A percentile compares a stretch with the other conserved stretches of the same genome.
These are phyloP conservation scores for Myotis davidii DNA, from an alignment of 2,113 vertebrate genomes.

Conservation along the genomic window DNA sequence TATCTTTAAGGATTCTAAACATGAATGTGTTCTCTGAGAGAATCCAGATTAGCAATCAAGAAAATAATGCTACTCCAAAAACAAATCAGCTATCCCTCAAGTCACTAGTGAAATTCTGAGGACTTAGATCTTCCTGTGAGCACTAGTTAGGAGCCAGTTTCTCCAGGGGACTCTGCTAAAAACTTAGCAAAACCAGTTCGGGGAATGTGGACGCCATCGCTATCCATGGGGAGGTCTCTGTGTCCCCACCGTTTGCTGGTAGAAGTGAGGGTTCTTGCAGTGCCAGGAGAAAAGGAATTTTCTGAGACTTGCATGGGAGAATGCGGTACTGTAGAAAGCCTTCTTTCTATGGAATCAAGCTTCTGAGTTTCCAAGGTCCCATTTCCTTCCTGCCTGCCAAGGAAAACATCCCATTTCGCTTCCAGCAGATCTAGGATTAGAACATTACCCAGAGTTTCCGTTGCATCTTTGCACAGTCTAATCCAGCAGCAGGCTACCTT, in stretches of 20 bases:
- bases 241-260: not conserved
- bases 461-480: not conserved
- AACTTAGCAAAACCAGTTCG: not conserved
- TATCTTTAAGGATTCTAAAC: constrained; percentile 41
- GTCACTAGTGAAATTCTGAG: not conserved
- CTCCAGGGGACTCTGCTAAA: not conserved
- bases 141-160: not conserved
- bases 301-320: not conserved
- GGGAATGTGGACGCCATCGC: not conserved
- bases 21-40: constrained; percentile 52
- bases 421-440: not conserved
- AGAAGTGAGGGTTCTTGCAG: not conserved
- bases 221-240: not conserved
- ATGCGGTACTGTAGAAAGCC: not conserved
- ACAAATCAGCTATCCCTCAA: not conserved
- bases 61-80: constrained; percentile 24
- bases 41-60: constrained; percentile 42
- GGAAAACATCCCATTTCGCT: not conserved
- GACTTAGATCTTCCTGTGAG: not conserved
- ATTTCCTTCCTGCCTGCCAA: not conserved
- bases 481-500: not conserved
- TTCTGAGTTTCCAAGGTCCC: not conserved
- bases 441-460: not conserved
- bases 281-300: not conserved
- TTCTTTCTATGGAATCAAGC: not conserved